Evolutionary conservation across 2,113 vertebrate species (phyloP), one percentile per base, ranked within the genome.

Genomic region (Oryzias melastigma): DNA sequence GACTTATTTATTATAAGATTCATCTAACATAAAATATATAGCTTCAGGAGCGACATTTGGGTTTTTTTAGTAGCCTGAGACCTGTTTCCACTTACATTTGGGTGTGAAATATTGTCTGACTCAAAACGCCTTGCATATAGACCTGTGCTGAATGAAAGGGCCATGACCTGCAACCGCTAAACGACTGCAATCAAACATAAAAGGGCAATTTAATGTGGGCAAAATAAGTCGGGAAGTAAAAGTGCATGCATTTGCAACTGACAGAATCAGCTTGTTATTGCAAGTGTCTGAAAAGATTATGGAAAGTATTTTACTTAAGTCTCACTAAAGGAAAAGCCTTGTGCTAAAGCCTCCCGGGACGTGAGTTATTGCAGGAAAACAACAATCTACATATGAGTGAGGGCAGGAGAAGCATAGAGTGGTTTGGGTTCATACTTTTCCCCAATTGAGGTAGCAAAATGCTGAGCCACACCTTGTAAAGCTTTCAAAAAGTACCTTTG

Each of bases 351-450:
- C 20, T 50, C 48, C 14, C 4, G 13, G 48, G 19, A 24, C 8
- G 48, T 50, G 13, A 50, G 48, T 50, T 50, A 15, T 50, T 24
- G 48, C 47, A 48, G 44, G 44, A 46, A 46, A 46, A 46, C 7
- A 19, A 50, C 8, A 5, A 24, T 50, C 18, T 50, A 14, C 24
- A 25, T 50, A 22, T 24, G 13, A 50, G 12, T 50, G 22, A 50
- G 20, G 5, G 20, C 19, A 50, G 20, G 4, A 24, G 20, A 24
- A 24, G 24, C 12, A 50, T 7, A 24, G 20, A 50, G 19, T 50
- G 14, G 4, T 50, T 50, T 35, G 35, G 35, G 35, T 35, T 35
- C 35, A 35, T 35, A 35, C 35, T 35, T 35, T 35, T 35, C 35
- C 35, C 35, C 35, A 35, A 35, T 35, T 35, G 35, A 35, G 35